A percentile compares a stretch with the other conserved stretches of the same genome.
These are phyloP conservation scores for Alosa alosa DNA, from an alignment of 2,113 vertebrate species.

Conservation along the genomic window DNA sequence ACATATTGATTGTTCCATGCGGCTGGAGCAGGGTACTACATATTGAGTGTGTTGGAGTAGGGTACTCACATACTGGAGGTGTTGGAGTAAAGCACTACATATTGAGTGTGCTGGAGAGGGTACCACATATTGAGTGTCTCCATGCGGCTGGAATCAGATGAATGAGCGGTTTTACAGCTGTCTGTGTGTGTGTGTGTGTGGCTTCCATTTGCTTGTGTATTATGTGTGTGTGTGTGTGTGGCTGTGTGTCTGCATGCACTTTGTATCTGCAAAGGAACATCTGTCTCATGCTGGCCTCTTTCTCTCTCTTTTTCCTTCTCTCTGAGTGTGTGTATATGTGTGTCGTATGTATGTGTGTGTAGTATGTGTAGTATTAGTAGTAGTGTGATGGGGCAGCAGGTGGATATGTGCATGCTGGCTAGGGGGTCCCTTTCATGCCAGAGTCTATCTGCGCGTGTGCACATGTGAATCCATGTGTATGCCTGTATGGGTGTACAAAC, in stretches of 20 bases:
- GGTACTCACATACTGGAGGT: too few relatives aligned
- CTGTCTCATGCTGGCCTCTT: background rate
- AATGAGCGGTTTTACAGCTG: background rate
- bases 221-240: slow-evolving; percentile 5
- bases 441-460: background rate
- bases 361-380: too few relatives aligned
- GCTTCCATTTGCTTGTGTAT: background rate
- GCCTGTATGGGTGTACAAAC: background rate
- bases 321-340: background rate
- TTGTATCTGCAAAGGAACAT: background rate
- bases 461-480: background rate
- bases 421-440: background rate
- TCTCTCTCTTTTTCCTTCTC: background rate
- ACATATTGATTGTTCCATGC: too few relatives aligned
- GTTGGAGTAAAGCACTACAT: too few relatives aligned
- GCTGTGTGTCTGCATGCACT: background rate
- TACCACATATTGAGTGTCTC: too few relatives aligned
- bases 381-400: background rate
- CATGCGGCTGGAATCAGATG: too few relatives aligned
- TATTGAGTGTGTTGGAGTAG: too few relatives aligned
- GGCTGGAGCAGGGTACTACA: too few relatives aligned
- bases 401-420: background rate
- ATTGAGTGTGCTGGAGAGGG: too few relatives aligned
- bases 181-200: background rate
- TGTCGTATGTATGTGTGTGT: background rate